Evolutionary conservation across 2,113 vertebrate species (phyloP).

Genomic region (Mobula birostris): DNA sequence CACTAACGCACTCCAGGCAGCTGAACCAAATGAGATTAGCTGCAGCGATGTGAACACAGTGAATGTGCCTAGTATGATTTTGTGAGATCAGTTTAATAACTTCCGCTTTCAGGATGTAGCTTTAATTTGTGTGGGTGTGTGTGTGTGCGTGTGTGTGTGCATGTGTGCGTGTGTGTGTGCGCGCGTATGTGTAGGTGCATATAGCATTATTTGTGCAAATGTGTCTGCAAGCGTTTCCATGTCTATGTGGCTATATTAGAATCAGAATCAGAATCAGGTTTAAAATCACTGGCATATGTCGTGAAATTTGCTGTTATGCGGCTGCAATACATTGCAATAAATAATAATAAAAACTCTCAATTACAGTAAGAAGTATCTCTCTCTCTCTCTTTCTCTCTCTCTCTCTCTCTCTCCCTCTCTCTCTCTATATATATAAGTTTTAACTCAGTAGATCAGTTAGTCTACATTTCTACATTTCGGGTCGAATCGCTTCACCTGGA

Average conservation of each 20-base stretch:
- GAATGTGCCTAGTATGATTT: slow-evolving; percentile 16
- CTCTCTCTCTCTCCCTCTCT: no score
- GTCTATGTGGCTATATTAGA: not conserved
- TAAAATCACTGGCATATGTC: no score
- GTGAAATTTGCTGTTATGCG: no score
- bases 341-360: no score
- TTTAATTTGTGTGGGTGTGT: not conserved
- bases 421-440: no score
- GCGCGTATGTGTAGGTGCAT: not conserved
- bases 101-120: not conserved
- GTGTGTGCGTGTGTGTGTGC: not conserved
- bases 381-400: no score
- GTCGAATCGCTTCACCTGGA: no score
- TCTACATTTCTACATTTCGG: no score
- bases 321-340: no score
- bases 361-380: no score
- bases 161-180: not conserved
- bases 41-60: not conserved
- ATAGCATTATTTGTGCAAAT: not conserved
- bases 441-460: no score
- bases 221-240: not conserved
- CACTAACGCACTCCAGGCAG: not conserved
- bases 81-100: slow-evolving; percentile 28
- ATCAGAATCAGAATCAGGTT: no score
- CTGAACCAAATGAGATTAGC: slow-evolving; percentile 34